Percentiles rank a stretch among this genome's conserved stretches.
phyloP scores from a whole-genome alignment of 2,113 vertebrate genomes.

The Raja brachyura region DNA sequence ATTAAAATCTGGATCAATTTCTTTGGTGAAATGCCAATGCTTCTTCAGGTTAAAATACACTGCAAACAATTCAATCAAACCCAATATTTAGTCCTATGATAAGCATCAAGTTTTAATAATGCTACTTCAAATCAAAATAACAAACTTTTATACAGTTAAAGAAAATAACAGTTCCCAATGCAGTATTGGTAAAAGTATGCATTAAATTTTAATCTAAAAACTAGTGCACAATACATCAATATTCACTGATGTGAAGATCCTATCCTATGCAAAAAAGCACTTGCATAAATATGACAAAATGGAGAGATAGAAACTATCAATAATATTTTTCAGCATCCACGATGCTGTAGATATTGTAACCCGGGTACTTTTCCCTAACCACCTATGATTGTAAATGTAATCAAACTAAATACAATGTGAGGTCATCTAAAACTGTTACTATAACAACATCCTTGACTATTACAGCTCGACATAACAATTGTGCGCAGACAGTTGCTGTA shows the following conservation, averaged over 20 bases:
- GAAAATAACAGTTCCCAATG: background rate
- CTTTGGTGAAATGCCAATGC: background rate
- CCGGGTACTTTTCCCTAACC: background rate
- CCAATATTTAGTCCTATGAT: background rate
- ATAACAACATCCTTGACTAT: constrained; percentile 24
- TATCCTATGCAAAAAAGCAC: background rate
- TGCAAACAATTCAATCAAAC: background rate
- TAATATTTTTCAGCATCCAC: background rate
- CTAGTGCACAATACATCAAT: background rate
- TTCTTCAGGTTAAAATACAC: background rate
- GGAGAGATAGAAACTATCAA: background rate
- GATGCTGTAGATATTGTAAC: background rate
- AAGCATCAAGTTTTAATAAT: background rate
- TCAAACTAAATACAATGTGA: constrained; percentile 7
- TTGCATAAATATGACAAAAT: background rate
- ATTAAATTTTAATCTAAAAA: background rate
- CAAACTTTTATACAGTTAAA: background rate
- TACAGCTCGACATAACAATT: background rate
- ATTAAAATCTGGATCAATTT: background rate
- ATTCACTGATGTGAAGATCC: background rate
- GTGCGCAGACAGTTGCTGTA: background rate
- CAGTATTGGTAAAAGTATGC: background rate
- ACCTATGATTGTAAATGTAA: background rate
- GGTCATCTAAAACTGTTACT: constrained; percentile 4
- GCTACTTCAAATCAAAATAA: background rate